A percentile compares a stretch with the other conserved stretches of the same genome.
Conservation (phyloP, 2,113 vertebrate species). For the Calidris pygmaea region DNA sequence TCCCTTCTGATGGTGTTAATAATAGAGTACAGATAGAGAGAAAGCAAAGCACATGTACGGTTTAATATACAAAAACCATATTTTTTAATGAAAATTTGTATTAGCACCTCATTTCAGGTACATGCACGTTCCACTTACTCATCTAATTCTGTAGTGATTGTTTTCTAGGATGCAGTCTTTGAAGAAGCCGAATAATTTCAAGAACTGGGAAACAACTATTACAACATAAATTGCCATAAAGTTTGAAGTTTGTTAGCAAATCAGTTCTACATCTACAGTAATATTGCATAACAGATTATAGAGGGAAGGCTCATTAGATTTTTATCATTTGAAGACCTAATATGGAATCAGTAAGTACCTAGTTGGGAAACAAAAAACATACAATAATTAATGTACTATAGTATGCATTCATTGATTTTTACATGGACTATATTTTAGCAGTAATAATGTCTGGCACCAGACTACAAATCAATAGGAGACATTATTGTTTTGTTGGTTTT, state of each 20-base stretch:
- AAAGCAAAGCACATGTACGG: not conserved
- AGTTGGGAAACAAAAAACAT: not conserved
- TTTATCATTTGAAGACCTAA: not conserved
- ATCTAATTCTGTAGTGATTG: not conserved
- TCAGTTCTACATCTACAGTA: not conserved
- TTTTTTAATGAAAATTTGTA: not conserved
- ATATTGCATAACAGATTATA: not conserved
- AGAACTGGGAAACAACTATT: not conserved
- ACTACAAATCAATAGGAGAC: constrained; percentile 51
- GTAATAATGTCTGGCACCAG: constrained; percentile 52
- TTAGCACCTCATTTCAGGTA: not conserved
- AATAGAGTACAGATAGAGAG: not conserved
- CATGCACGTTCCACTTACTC: not conserved
- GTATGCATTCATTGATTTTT: constrained; percentile 58
- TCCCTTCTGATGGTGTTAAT: not conserved
- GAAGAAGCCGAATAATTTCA: not conserved
- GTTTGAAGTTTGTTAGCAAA: not conserved
- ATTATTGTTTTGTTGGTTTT: not conserved
- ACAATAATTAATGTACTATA: constrained; percentile 35
- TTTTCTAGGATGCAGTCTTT: not conserved
- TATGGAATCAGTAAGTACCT: constrained; percentile 9
- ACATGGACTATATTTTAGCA: constrained; percentile 41
- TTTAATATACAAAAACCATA: not conserved
- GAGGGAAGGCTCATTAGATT: not conserved
- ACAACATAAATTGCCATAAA: not conserved